phyloP scores from a whole-genome alignment of 2,888 invertebrate genomes.

The Scaptomyza cyrtandrae region DNA sequence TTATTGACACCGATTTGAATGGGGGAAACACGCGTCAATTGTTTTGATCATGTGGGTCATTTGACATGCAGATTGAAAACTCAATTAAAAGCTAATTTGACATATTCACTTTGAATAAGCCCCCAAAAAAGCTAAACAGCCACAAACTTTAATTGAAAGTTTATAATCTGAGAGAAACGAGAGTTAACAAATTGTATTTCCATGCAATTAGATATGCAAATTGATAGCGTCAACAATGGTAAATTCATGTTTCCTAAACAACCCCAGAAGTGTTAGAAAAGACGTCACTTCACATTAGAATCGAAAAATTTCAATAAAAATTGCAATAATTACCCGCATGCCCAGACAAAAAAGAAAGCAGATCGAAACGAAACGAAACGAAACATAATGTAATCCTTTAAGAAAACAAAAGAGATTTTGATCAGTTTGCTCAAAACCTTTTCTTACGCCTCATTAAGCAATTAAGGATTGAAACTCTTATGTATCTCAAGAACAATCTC shows the following conservation, averaged over 20 bases:
- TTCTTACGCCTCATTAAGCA: constrained; percentile 59
- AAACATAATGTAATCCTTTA: constrained; percentile 68
- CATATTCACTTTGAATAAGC: constrained; percentile 41
- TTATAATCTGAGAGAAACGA: constrained; percentile 33
- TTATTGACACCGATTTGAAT: constrained; percentile 50
- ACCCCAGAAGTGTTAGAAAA: constrained; percentile 49
- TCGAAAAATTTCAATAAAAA: constrained; percentile 38
- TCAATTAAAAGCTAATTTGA: constrained; percentile 73
- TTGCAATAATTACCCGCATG: constrained; percentile 73
- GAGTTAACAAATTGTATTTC: constrained; percentile 44
- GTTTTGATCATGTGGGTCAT: constrained; percentile 64
- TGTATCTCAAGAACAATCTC: constrained; percentile 37
- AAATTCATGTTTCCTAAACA: constrained; percentile 16
- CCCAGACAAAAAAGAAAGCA: constrained; percentile 21
- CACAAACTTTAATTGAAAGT: constrained; percentile 35
- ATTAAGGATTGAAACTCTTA: constrained; percentile 26
- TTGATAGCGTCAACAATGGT: constrained; percentile 54
- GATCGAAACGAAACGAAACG: constrained; percentile 31
- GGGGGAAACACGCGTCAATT: constrained; percentile 32
- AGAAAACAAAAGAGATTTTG: constrained; percentile 61
- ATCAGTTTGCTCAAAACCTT: constrained; percentile 19
- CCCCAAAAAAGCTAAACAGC: constrained; percentile 21
- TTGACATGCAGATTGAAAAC: constrained; percentile 74
- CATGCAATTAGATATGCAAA: constrained; percentile 77
- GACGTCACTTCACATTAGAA: constrained; percentile 24